These are phyloP conservation scores for Chaetops frenatus DNA, from an alignment of 2,113 vertebrate species.

Conservation along the genomic window DNA sequence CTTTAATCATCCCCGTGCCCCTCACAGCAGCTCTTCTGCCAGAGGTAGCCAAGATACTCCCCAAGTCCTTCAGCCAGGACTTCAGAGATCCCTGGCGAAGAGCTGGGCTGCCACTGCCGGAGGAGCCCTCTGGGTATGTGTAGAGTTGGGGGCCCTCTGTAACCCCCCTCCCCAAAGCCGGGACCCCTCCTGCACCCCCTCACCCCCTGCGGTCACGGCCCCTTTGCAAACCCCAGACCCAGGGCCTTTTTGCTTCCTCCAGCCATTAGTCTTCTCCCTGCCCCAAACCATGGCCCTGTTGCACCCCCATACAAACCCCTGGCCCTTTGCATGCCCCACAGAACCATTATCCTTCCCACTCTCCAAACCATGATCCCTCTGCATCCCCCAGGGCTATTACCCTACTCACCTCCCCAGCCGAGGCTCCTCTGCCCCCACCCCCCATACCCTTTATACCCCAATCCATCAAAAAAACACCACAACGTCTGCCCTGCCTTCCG, in stretches of 20 bases:
- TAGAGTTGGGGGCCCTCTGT: not conserved
- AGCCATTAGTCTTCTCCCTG: not conserved
- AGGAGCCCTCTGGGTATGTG: constrained; percentile 74
- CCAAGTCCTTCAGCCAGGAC: constrained; percentile 78
- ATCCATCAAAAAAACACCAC: not conserved
- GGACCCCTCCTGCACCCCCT: not conserved
- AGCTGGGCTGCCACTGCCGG: constrained; percentile 71
- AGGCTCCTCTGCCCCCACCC: no score
- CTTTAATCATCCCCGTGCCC: not conserved
- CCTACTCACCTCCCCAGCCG: no score
- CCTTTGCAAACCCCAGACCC: not conserved
- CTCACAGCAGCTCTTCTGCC: not conserved
- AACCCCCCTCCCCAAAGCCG: not conserved
- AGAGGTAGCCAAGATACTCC: constrained; percentile 84
- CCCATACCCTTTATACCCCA: not conserved
- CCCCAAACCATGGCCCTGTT: not conserved
- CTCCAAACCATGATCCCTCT: not conserved
- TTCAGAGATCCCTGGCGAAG: constrained; percentile 81
- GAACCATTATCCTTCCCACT: not conserved
- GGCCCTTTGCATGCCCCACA: no score
- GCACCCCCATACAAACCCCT: not conserved
- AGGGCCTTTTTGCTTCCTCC: not conserved
- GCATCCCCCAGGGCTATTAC: not conserved
- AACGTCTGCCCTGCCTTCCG: not conserved
- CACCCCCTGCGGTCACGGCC: no score